A percentile compares a stretch with the other conserved stretches of the same genome.
These are phyloP conservation scores for Chloroclystis v-ata DNA, from an alignment of 2,888 invertebrate genomes.

Conservation along the genomic window DNA sequence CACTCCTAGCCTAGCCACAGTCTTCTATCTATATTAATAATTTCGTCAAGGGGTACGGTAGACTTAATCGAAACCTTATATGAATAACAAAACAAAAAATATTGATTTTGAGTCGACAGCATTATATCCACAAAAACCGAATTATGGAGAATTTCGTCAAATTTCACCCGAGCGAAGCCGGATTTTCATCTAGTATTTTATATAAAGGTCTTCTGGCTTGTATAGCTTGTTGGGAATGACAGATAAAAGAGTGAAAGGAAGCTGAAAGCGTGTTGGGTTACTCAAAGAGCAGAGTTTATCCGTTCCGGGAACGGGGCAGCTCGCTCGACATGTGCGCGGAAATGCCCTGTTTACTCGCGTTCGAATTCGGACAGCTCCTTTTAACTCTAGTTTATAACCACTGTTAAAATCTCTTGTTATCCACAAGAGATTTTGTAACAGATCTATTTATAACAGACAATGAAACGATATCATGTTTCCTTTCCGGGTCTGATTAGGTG, in stretches of 20 bases:
- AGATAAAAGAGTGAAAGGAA: constrained; percentile 28
- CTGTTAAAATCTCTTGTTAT: constrained; percentile 49
- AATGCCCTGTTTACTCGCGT: constrained; percentile 61
- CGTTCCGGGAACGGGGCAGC: constrained; percentile 37
- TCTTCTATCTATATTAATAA: too few relatives aligned
- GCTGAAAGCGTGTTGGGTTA: constrained; percentile 37
- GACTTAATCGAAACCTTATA: too few relatives aligned
- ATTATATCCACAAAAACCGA: constrained; percentile 15
- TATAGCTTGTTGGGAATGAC: constrained; percentile 15
- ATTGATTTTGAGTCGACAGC: too few relatives aligned
- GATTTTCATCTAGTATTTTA: too few relatives aligned
- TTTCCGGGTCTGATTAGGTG: constrained; percentile 37
- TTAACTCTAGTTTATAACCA: constrained; percentile 51
- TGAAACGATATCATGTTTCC: constrained; percentile 45
- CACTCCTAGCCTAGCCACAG: constrained; percentile 33
- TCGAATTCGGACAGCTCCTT: constrained; percentile 63
- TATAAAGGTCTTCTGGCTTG: constrained; percentile 13
- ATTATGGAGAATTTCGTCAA: too few relatives aligned
- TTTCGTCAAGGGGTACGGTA: too few relatives aligned
- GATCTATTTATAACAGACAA: constrained; percentile 54
- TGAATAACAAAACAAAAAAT: too few relatives aligned
- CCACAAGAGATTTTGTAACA: constrained; percentile 61
- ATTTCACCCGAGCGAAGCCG: too few relatives aligned
- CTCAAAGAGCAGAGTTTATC: constrained; percentile 43
- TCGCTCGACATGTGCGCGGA: constrained; percentile 57